A percentile compares a stretch with the other conserved stretches of the same genome.
These are phyloP conservation scores for Gryon sp. DNA, from an alignment of 1,140 invertebrate species.

Conservation along the genomic window DNA sequence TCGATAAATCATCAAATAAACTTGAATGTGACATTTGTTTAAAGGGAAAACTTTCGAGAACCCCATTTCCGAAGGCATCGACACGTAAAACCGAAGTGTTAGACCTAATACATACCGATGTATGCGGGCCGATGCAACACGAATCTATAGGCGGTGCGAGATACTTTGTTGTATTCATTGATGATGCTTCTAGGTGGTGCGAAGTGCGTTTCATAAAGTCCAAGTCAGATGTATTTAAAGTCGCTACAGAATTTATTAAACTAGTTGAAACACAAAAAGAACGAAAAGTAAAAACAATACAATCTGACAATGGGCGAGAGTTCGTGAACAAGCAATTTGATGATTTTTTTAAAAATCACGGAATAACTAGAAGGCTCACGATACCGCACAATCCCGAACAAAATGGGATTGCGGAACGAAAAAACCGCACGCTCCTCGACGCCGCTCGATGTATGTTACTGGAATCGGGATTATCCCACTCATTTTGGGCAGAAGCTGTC, in stretches of 20 bases:
- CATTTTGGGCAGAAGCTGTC: constrained; percentile 59
- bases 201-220: constrained; percentile 16
- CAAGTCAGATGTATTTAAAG: constrained; percentile 64
- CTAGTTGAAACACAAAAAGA: constrained; percentile 63
- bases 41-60: too few species aligned
- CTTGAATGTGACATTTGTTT: too few species aligned
- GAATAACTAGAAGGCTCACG: constrained; percentile 10
- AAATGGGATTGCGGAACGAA: constrained; percentile 75
- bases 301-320: constrained; percentile 64
- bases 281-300: constrained; percentile 61
- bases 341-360: constrained; percentile 53
- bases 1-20: too few species aligned
- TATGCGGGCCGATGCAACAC: constrained; percentile 65
- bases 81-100: neutral
- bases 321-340: constrained; percentile 39
- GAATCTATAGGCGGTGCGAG: constrained; percentile 20
- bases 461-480: constrained; percentile 37
- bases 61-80: neutral
- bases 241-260: constrained; percentile 56
- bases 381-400: constrained; percentile 67
- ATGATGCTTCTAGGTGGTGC: constrained; percentile 56
- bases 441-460: constrained; percentile 31
- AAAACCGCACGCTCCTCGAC: constrained; percentile 68
- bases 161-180: constrained; percentile 66
- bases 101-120: constrained; percentile 59